Evolutionary conservation across 2,797 vertebrate species (phyloP).

Genomic region (Sebastes goodei): DNA sequence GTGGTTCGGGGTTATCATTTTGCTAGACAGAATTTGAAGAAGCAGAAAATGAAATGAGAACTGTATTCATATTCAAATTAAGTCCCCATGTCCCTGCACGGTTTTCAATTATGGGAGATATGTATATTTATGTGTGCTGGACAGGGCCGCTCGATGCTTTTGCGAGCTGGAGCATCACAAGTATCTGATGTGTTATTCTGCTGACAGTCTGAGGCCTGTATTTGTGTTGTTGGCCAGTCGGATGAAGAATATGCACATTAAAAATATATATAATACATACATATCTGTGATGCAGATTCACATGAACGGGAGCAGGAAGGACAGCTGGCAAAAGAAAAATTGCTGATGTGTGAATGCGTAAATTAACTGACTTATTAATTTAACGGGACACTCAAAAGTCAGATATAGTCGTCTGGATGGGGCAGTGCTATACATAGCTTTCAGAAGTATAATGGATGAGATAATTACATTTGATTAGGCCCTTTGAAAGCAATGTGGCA

Average conservation of each 20-base stretch:
- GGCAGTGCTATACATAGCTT: too few relatives aligned
- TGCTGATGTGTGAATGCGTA: too few relatives aligned
- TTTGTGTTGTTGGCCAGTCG: background rate
- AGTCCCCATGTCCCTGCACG: slow-evolving; percentile 26
- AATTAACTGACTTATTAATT: too few relatives aligned
- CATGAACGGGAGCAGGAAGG: too few relatives aligned
- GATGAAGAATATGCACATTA: background rate
- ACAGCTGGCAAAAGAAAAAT: too few relatives aligned
- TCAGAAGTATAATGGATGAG: too few relatives aligned
- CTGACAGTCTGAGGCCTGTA: slow-evolving; percentile 5
- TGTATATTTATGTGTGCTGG: slow-evolving; percentile 60
- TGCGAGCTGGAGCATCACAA: slow-evolving; percentile 20
- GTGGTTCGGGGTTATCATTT: slow-evolving; percentile 55
- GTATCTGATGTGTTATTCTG: slow-evolving; percentile 23
- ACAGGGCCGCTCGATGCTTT: slow-evolving; percentile 27
- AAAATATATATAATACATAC: background rate
- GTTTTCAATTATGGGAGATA: slow-evolving; percentile 67
- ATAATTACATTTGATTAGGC: too few relatives aligned
- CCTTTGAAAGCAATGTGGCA: too few relatives aligned
- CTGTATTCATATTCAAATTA: slow-evolving; percentile 73
- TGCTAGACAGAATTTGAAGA: slow-evolving; percentile 58
- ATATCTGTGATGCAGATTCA: background rate
- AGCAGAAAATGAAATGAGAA: slow-evolving; percentile 57
- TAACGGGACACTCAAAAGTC: too few relatives aligned
- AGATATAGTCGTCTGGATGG: too few relatives aligned